Evolutionary conservation across 2,888 invertebrate genomes (phyloP).

Genomic region (Agrotis puta): DNA sequence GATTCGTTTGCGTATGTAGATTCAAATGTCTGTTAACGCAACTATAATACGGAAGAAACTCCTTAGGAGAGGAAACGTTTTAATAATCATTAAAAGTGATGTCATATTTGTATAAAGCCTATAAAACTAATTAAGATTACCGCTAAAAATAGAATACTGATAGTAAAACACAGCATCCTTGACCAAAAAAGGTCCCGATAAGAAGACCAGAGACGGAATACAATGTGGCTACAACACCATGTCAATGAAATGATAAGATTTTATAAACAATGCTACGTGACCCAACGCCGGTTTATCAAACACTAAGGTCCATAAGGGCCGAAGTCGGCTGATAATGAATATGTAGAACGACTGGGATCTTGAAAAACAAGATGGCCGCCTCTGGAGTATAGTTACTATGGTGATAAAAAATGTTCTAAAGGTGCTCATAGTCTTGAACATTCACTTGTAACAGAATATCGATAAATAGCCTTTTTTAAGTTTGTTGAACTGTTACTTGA

Average conservation of each 20-base stretch:
- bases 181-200: constrained; percentile 56
- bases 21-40: no score
- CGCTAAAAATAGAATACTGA: constrained; percentile 20
- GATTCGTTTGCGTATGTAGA: no score
- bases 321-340: constrained; percentile 61
- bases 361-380: constrained; percentile 55
- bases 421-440: no score
- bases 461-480: no score
- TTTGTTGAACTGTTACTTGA: no score
- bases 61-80: no score
- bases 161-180: constrained; percentile 40
- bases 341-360: constrained; percentile 59
- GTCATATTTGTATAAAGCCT: constrained; percentile 1
- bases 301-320: constrained; percentile 78
- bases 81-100: neutral
- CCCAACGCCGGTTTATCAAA: constrained; percentile 78
- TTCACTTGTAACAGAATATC: no score
- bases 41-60: no score
- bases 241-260: constrained; percentile 80
- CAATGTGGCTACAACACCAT: constrained; percentile 71
- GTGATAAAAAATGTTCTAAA: constrained; percentile 35
- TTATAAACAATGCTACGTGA: constrained; percentile 74
- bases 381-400: constrained; percentile 35
- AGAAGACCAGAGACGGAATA: constrained; percentile 22
- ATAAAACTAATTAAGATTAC: constrained; percentile 10